A percentile compares a stretch with the other conserved stretches of the same genome.
These are phyloP conservation scores for Sphaerodactylus townsendi DNA, from an alignment of 2,113 vertebrate genomes.

Conservation along the genomic window DNA sequence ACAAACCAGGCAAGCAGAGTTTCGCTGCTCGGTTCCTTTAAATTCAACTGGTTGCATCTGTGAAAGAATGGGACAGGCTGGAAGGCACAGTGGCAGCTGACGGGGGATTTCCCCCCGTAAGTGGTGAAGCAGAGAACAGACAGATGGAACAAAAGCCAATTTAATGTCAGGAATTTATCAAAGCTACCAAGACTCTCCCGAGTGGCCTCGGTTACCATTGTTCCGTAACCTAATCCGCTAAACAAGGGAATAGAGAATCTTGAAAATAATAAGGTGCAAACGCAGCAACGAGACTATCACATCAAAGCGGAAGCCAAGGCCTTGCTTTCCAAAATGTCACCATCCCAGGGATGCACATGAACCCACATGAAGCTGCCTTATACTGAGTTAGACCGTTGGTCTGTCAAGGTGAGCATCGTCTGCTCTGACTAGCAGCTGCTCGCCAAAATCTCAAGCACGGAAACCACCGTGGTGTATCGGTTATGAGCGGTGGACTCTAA, in stretches of 20 bases:
- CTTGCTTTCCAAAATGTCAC: not conserved
- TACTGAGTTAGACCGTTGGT: no score
- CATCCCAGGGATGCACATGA: not conserved
- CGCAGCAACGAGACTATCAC: not conserved
- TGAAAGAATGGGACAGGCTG: constrained; percentile 20
- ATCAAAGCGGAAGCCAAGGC: not conserved
- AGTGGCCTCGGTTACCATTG: not conserved
- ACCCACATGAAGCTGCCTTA: no score
- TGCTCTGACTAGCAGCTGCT: no score
- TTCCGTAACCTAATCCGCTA: rapidly evolving
- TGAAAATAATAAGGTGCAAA: not conserved
- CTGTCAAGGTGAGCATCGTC: no score
- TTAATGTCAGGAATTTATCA: constrained; percentile 29
- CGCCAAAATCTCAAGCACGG: no score
- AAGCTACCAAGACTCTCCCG: constrained; percentile 9
- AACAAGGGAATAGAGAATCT: not conserved
- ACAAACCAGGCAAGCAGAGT: constrained; percentile 7
- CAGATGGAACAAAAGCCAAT: constrained; percentile 46
- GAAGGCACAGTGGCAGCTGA: not conserved
- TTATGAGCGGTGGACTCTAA: no score
- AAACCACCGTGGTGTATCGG: no score
- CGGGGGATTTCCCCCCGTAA: not conserved
- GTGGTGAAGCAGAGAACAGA: constrained; percentile 17
- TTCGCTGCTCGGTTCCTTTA: not conserved
- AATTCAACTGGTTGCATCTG: constrained; percentile 5